Conservation (phyloP, 53 echinoderm and acorn worm genomes). For the Luidia sarsii region DNA sequence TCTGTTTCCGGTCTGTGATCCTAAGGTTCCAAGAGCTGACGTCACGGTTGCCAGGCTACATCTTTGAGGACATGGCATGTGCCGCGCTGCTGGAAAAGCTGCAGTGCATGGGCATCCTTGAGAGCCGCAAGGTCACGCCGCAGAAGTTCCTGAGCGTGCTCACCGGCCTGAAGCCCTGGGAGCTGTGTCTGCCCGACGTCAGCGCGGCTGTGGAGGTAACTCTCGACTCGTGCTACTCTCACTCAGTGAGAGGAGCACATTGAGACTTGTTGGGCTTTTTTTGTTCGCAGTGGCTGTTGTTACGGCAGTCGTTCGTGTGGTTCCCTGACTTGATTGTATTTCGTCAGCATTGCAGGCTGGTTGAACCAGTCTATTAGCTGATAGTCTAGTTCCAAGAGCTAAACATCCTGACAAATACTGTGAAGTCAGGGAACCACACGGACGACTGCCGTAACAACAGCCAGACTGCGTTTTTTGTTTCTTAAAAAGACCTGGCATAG, state of each 20-base stretch:
- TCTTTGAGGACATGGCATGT: conserved; percentile 72
- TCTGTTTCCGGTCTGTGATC: neutral
- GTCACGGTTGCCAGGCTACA: conserved; percentile 68
- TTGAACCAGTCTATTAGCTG: too few species aligned
- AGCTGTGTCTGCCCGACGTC: conserved; percentile 93
- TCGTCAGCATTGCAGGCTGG: too few species aligned
- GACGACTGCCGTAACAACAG: too few species aligned
- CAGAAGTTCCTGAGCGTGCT: conserved; percentile 94
- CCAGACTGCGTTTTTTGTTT: neutral
- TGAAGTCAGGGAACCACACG: too few species aligned
- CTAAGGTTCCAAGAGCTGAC: conserved; percentile 94
- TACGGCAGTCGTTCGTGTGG: too few species aligned
- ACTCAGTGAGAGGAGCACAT: neutral
- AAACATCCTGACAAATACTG: too few species aligned
- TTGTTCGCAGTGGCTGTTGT: too few species aligned
- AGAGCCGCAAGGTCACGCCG: conserved; percentile 93
- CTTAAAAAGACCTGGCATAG: neutral
- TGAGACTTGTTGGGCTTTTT: too few species aligned
- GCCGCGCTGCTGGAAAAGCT: conserved; percentile 87
- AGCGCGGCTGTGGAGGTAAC: conserved; percentile 93
- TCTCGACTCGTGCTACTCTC: too few species aligned
- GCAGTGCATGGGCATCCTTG: conserved; percentile 90
- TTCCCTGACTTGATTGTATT: too few species aligned
- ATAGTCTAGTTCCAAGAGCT: too few species aligned
- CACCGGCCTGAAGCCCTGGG: conserved; percentile 84